These are phyloP conservation scores for Chloroclystis v-ata DNA, from an alignment of 2,888 invertebrate genomes.

Conservation along the genomic window DNA sequence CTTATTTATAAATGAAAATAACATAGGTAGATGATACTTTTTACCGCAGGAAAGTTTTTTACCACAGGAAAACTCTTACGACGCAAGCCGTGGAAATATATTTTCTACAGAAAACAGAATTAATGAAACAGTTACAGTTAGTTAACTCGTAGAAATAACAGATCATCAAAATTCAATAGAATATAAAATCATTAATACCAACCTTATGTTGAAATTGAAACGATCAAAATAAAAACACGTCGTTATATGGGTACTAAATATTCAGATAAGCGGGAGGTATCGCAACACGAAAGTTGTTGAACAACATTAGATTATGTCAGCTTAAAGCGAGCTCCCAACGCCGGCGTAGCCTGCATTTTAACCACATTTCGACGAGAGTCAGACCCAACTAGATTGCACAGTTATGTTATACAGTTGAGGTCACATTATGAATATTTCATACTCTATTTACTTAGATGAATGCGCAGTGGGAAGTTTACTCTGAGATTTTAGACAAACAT, in stretches of 20 bases:
- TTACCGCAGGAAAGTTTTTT: too few species aligned
- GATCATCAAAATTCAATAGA: too few species aligned
- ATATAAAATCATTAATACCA: too few species aligned
- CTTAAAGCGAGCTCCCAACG: conserved; percentile 33
- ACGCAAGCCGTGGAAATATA: too few species aligned
- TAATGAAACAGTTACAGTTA: too few species aligned
- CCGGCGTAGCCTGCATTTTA: conserved; percentile 20
- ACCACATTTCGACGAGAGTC: conserved; percentile 13
- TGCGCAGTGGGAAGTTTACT: conserved; percentile 11
- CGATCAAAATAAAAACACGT: not conserved
- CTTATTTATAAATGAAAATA: too few species aligned
- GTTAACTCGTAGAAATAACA: too few species aligned
- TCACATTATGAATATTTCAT: conserved; percentile 55
- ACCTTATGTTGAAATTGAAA: too few species aligned
- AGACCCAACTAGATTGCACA: conserved; percentile 29
- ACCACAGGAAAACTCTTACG: too few species aligned
- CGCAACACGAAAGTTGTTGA: conserved; percentile 34
- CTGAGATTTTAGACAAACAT: conserved; percentile 12
- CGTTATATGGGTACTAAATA: conserved; percentile 15
- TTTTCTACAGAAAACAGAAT: too few species aligned
- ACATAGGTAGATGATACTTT: too few species aligned
- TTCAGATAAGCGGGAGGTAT: conserved; percentile 20
- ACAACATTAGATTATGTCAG: conserved; percentile 35
- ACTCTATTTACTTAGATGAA: conserved; percentile 35
- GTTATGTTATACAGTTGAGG: conserved; percentile 53